These are phyloP conservation scores for Bubo bubo DNA, from an alignment of 2,113 vertebrate genomes.

Conservation along the genomic window DNA sequence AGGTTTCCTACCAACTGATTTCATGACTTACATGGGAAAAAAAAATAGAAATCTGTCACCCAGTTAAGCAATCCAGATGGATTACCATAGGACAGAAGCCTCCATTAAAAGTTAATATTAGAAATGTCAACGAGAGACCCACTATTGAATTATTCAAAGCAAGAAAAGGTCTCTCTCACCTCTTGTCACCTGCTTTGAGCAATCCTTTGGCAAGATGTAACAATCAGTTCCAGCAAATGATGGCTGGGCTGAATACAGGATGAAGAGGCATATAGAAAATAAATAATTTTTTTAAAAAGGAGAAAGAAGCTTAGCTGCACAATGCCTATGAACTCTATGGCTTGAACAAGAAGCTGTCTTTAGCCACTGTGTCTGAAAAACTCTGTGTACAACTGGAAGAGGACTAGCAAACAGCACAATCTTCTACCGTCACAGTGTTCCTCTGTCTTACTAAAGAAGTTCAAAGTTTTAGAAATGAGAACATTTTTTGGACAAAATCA, in stretches of 20 bases:
- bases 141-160: constrained; percentile 28
- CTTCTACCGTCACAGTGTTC: background rate
- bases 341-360: background rate
- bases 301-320: background rate
- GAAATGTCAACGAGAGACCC: background rate
- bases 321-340: background rate
- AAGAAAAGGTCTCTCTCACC: background rate
- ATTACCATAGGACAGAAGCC: constrained; percentile 5
- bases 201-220: background rate
- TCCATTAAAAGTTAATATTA: constrained; percentile 1
- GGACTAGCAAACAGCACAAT: background rate
- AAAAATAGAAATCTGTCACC: background rate
- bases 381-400: background rate
- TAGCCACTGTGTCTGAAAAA: background rate
- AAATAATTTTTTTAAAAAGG: background rate
- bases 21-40: background rate
- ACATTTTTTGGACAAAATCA: background rate
- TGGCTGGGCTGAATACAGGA: background rate
- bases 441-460: background rate
- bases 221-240: background rate
- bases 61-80: background rate
- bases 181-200: background rate
- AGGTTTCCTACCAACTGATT: background rate
- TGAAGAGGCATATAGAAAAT: background rate
- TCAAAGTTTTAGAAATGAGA: background rate